These are phyloP conservation scores for Geotrupes spiniger DNA, from an alignment of 2,888 invertebrate genomes.

Conservation along the genomic window DNA sequence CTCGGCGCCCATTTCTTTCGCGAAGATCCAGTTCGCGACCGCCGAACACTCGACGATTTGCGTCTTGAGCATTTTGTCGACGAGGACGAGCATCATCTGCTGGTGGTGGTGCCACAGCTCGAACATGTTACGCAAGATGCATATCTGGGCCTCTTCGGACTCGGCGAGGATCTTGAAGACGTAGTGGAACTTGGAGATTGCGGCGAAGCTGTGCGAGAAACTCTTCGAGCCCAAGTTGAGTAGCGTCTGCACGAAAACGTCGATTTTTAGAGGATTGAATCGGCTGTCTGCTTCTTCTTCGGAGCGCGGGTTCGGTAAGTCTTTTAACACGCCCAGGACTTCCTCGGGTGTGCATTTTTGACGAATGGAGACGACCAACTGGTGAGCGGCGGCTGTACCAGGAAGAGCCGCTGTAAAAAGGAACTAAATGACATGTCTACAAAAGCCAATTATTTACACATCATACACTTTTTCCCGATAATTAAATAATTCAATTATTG, in stretches of 20 bases:
- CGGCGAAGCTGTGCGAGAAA: slow-evolving; percentile 97
- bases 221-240: slow-evolving; percentile 94
- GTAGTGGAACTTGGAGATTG: slow-evolving; percentile 94
- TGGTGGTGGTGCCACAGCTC: slow-evolving; percentile 95
- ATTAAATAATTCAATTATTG: too few relatives aligned
- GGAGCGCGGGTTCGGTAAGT: slow-evolving; percentile 77
- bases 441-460: too few relatives aligned
- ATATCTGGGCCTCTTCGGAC: slow-evolving; percentile 93
- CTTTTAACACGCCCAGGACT: slow-evolving; percentile 80
- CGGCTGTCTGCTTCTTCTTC: slow-evolving; percentile 72
- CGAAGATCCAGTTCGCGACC: slow-evolving; percentile 97
- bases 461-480: too few relatives aligned
- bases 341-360: slow-evolving; percentile 90
- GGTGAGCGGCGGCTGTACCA: slow-evolving; percentile 81
- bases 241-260: slow-evolving; percentile 94
- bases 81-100: slow-evolving; percentile 94
- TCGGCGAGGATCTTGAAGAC: slow-evolving; percentile 90
- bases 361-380: slow-evolving; percentile 81
- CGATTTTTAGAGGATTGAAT: slow-evolving; percentile 91
- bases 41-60: slow-evolving; percentile 96
- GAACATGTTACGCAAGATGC: slow-evolving; percentile 86
- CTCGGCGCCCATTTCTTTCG: slow-evolving; percentile 85
- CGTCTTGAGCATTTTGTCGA: slow-evolving; percentile 96
- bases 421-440: too few relatives aligned
- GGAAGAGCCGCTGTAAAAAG: slow-evolving; percentile 63